Conservation (phyloP, 2,797 vertebrate species). For the Microtus agrestis region DNA sequence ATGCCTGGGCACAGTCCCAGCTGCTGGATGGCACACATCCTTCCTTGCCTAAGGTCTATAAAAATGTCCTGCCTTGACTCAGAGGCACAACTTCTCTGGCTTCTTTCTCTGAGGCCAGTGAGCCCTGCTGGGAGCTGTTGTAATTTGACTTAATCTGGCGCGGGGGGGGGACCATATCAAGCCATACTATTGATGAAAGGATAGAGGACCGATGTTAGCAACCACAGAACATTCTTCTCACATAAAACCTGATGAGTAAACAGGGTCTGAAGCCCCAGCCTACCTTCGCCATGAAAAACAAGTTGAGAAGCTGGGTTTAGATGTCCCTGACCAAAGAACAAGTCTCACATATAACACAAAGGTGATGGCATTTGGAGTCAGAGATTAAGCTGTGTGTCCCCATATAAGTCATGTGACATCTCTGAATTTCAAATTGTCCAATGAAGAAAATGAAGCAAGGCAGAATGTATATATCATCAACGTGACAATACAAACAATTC, state of each 20-base stretch:
- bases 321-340: neutral
- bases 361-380: neutral
- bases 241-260: neutral
- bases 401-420: neutral
- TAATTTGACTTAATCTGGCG: neutral
- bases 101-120: neutral
- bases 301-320: neutral
- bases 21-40: neutral
- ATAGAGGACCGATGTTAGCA: neutral
- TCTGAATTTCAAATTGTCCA: slow-evolving; percentile 30
- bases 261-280: neutral
- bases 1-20: neutral
- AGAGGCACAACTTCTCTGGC: neutral
- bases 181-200: neutral
- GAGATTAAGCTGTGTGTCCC: neutral
- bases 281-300: neutral
- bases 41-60: neutral
- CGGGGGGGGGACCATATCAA: neutral
- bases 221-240: neutral
- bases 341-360: neutral
- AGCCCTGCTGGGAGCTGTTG: neutral
- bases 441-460: neutral
- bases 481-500: neutral
- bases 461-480: neutral
- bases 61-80: neutral